Evolutionary conservation across 2,888 invertebrate species (phyloP), one percentile per base, ranked within the genome.

Genomic region (Drosophila pseudotakahashii): DNA sequence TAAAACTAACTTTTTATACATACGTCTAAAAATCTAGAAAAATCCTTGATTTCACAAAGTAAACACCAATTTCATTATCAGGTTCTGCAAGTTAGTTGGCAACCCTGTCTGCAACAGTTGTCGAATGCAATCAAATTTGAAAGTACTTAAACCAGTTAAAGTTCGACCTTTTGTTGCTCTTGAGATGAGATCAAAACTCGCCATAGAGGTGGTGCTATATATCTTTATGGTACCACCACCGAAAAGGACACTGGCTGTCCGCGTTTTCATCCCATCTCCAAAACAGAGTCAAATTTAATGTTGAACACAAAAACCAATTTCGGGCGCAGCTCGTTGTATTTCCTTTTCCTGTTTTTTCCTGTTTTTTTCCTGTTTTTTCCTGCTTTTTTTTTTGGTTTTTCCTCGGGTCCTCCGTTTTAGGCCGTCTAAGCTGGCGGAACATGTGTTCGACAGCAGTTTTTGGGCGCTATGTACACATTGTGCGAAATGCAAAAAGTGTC

Each of bases 231-330:
- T 5, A 1, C 11, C 5, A 26, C 26, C 26, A 2, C 11, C 4
- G 5, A 42, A 42, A 34, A 48, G 55, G 34, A 11, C 34, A 47
- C 23, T 23, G 52, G 9, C 14, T 10, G 37, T 16, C 10, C 58
- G 16, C 58, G 6, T 7, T 23, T 9, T 9, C 23, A 14, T 16
- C 51, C 36, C 6, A 19, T 7, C 16, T 1, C 11, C 2, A 2
- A 11, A 6, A 13, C 44, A 3, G 11, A 26, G 30, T 59, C 37
- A 32, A 39, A 41, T 39, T 54, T 41, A 54, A 41, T 59, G 39
- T 55, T 41, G 19, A 59, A 32, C 55, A 26, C 6, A 59, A 59
- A 54, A 59, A 41, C 55, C 55, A 59, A 59, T 59, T 59, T 32
- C 16, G 13, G 13, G 11, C 11, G 48, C 48, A 34, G 16, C 13